Evolutionary conservation across 2,113 vertebrate genomes (phyloP).

Genomic region (Paramisgurnus dabryanus): DNA sequence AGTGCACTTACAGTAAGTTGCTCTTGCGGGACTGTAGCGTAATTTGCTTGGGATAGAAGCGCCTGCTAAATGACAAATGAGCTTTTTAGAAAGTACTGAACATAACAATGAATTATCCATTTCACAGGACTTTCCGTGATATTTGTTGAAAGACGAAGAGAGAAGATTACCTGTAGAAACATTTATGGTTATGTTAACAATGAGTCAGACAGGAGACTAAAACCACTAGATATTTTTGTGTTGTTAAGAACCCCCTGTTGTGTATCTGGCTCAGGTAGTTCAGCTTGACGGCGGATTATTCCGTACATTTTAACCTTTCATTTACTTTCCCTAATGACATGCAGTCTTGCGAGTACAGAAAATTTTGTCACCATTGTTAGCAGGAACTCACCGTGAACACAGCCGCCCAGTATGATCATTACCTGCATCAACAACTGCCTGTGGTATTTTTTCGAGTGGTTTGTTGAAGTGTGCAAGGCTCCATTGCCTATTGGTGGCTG

Average conservation of each 20-base stretch:
- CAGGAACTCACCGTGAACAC: conserved; percentile 6
- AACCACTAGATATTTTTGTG: background rate
- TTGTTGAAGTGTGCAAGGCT: background rate
- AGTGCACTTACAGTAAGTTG: too few species aligned
- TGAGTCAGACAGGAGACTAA: background rate
- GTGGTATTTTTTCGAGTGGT: background rate
- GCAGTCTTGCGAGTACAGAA: background rate
- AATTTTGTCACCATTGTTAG: conserved; percentile 3
- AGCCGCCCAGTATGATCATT: conserved; percentile 14
- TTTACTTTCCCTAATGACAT: conserved; percentile 29
- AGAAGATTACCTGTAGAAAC: background rate
- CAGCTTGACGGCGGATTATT: background rate
- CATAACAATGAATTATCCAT: background rate
- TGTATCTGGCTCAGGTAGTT: background rate
- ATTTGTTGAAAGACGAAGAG: background rate
- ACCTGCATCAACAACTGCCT: conserved; percentile 12
- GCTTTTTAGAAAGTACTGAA: background rate
- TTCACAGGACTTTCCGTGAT: background rate
- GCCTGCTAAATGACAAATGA: conserved; percentile 6
- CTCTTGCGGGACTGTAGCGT: background rate
- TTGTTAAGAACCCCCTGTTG: conserved; percentile 6
- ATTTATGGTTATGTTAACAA: conserved; percentile 1
- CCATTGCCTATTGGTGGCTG: conserved; percentile 6
- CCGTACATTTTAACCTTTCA: background rate
- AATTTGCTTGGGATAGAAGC: background rate